These are phyloP conservation scores for Microplitis deprimator DNA, from an alignment of 2,888 invertebrate genomes.

Conservation along the genomic window DNA sequence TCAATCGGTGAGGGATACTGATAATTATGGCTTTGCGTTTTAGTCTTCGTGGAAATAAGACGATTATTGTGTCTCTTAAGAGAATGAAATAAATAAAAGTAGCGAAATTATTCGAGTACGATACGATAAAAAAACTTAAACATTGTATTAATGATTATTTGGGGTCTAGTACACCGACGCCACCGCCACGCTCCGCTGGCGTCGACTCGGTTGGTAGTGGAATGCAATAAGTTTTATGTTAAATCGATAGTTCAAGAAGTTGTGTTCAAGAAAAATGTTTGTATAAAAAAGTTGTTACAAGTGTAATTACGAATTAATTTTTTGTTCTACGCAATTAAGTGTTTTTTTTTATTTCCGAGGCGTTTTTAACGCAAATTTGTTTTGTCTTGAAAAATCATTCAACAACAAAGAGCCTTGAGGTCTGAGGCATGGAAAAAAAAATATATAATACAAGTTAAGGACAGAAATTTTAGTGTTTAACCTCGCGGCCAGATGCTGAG, in stretches of 20 bases:
- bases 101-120: neutral
- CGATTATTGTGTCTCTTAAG: neutral
- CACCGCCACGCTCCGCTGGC: too few species aligned
- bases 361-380: neutral
- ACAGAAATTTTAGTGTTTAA: slow-evolving; percentile 26
- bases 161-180: too few species aligned
- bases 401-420: slow-evolving; percentile 23
- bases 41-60: slow-evolving; percentile 38
- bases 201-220: too few species aligned
- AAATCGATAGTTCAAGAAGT: too few species aligned
- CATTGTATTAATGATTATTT: too few species aligned
- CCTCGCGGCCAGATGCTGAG: slow-evolving; percentile 36
- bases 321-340: too few species aligned
- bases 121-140: neutral
- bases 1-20: slow-evolving; percentile 47
- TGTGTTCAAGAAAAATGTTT: too few species aligned
- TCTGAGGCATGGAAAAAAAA: neutral
- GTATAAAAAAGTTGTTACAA: too few species aligned
- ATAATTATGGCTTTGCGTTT: slow-evolving; percentile 57
- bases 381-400: slow-evolving; percentile 13
- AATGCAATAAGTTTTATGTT: too few species aligned
- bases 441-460: slow-evolving; percentile 20
- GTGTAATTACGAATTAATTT: too few species aligned
- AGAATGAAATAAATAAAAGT: slow-evolving; percentile 23
- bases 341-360: too few species aligned